These are phyloP conservation scores for Corapipo altera DNA, from an alignment of 2,113 vertebrate species.

Conservation along the genomic window DNA sequence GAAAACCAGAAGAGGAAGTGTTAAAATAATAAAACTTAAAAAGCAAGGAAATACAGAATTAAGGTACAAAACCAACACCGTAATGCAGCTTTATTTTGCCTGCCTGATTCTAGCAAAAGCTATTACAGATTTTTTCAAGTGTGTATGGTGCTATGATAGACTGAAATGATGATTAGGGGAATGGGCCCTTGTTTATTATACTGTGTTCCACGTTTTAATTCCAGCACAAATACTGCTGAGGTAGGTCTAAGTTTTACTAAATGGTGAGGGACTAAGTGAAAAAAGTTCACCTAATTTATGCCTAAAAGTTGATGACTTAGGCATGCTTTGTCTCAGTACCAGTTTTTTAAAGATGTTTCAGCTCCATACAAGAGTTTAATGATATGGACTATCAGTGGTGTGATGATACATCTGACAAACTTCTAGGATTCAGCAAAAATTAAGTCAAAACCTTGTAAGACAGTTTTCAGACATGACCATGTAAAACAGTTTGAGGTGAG, in stretches of 20 bases:
- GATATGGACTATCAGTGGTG: background rate
- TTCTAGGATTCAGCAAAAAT: background rate
- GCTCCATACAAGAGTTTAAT: background rate
- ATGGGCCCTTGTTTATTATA: background rate
- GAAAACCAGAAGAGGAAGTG: background rate
- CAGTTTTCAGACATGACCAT: background rate
- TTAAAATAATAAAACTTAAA: background rate
- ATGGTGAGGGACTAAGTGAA: background rate
- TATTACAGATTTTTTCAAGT: background rate
- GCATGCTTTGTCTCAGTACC: background rate
- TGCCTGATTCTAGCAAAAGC: background rate
- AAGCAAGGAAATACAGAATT: background rate
- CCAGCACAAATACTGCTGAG: background rate
- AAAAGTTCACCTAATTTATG: background rate
- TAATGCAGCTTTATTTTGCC: background rate
- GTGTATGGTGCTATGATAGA: rapidly evolving
- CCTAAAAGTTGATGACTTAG: background rate
- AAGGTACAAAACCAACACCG: background rate
- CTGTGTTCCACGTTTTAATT: background rate
- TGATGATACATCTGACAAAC: background rate
- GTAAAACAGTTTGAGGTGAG: background rate
- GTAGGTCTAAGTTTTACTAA: background rate
- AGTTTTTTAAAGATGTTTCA: background rate
- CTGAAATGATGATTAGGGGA: background rate
- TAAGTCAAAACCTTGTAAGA: background rate